Percentiles rank a stretch among this genome's conserved stretches.
Evolutionary conservation across 2,888 invertebrate species (phyloP).

Genomic region (Leuctra nigra): DNA sequence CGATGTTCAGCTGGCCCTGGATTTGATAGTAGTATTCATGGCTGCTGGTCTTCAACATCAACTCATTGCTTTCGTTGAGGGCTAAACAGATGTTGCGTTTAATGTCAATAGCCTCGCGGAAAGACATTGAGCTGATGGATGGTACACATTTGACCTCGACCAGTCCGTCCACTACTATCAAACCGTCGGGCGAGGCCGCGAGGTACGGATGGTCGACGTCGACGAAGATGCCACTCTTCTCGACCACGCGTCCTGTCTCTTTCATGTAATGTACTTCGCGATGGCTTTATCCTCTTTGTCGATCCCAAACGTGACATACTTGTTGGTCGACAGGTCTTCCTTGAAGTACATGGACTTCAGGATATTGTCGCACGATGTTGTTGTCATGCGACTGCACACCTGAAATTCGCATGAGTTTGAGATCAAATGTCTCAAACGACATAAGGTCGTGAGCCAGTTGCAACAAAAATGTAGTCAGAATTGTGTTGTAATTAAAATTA

Average conservation of each 20-base stretch:
- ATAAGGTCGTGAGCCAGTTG: too few species aligned
- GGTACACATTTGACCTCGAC: too few species aligned
- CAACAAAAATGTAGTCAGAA: too few species aligned
- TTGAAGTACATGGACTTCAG: background rate
- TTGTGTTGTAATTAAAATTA: too few species aligned
- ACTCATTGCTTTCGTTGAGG: background rate
- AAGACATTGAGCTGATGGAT: background rate
- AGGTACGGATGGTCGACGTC: slow-evolving; percentile 1
- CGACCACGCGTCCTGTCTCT: background rate
- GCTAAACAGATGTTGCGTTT: background rate
- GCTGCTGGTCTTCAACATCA: background rate
- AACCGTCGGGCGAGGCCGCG: slow-evolving; percentile 16
- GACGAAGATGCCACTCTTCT: background rate
- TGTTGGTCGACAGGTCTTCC: background rate
- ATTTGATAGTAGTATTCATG: background rate
- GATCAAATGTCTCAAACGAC: too few species aligned
- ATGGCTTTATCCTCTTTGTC: background rate
- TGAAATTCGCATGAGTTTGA: too few species aligned
- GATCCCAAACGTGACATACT: slow-evolving; percentile 2
- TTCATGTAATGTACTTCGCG: background rate
- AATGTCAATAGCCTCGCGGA: background rate
- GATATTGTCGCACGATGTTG: slow-evolving; percentile 11
- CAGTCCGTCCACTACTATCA: too few species aligned
- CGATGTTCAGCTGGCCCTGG: background rate
- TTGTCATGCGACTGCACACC: background rate